A percentile compares a stretch with the other conserved stretches of the same genome.
Conservation (phyloP, 2,113 vertebrate species). For the Bubo bubo region DNA sequence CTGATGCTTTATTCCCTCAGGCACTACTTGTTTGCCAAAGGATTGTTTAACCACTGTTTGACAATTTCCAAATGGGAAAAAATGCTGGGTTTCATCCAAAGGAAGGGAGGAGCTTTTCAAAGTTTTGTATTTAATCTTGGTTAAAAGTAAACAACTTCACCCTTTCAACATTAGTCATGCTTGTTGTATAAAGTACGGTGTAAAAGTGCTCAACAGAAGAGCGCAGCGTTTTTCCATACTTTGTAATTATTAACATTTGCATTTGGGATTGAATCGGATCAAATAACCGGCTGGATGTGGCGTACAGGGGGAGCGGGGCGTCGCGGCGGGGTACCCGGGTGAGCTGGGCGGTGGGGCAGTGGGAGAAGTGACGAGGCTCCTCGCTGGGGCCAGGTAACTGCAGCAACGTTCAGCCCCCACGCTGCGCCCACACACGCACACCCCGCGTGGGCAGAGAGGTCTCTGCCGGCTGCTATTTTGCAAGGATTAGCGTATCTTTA, state of each 20-base stretch:
- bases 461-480: background rate
- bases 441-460: background rate
- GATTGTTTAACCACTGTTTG: conserved; percentile 68
- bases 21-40: conserved; percentile 64
- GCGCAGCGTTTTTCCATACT: background rate
- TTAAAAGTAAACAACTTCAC: conserved; percentile 66
- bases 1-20: conserved; percentile 47
- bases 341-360: background rate
- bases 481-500: background rate
- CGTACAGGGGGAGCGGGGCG: fast-evolving
- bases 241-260: background rate
- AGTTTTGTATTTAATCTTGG: conserved; percentile 67
- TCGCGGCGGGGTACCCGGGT: fast-evolving
- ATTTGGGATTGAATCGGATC: background rate
- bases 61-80: conserved; percentile 63
- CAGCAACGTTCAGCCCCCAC: background rate
- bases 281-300: background rate
- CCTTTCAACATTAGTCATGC: conserved; percentile 66
- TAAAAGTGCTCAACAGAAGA: conserved; percentile 1
- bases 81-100: conserved; percentile 62
- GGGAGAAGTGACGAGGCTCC: background rate
- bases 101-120: conserved; percentile 69
- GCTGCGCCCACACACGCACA: fast-evolving
- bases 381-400: background rate
- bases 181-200: conserved; percentile 12